Conservation (phyloP, 2,113 vertebrate genomes). For the Geococcyx californianus region DNA sequence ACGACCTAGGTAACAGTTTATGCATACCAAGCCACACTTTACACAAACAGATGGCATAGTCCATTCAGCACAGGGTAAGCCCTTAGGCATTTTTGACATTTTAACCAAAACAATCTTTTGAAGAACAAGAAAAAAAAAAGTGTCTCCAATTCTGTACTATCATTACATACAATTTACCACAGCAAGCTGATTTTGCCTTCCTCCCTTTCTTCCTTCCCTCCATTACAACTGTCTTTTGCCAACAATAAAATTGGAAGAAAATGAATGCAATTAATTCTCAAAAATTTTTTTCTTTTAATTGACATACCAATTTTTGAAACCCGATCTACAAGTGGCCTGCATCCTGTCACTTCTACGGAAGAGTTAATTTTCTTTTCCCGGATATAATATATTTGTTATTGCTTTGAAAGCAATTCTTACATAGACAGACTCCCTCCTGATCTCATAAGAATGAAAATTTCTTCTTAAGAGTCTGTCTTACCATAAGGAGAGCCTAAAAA, state of each 20-base stretch:
- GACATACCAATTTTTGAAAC: background rate
- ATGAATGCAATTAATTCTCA: rapidly evolving
- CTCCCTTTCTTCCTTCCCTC: background rate
- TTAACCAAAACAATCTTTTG: slow-evolving; percentile 44
- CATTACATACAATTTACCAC: background rate
- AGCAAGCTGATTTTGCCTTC: background rate
- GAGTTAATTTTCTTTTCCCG: background rate
- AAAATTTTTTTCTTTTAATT: background rate
- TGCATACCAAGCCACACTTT: slow-evolving; percentile 41
- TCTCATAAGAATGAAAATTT: background rate
- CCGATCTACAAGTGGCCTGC: background rate
- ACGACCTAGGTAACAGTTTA: slow-evolving; percentile 50
- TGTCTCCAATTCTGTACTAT: background rate
- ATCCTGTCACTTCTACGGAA: background rate
- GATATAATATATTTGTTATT: background rate
- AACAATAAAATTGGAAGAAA: background rate
- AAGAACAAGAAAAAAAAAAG: background rate
- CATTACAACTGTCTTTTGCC: background rate
- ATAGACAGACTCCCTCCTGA: background rate
- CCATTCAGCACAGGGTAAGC: slow-evolving; percentile 26
- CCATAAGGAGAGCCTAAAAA: background rate
- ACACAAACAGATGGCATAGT: slow-evolving; percentile 39
- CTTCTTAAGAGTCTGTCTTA: background rate
- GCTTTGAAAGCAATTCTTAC: background rate
- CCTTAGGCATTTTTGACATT: slow-evolving; percentile 48